These are phyloP conservation scores for Sminthurinus aureus DNA, from an alignment of 2,888 invertebrate species.

Conservation along the genomic window DNA sequence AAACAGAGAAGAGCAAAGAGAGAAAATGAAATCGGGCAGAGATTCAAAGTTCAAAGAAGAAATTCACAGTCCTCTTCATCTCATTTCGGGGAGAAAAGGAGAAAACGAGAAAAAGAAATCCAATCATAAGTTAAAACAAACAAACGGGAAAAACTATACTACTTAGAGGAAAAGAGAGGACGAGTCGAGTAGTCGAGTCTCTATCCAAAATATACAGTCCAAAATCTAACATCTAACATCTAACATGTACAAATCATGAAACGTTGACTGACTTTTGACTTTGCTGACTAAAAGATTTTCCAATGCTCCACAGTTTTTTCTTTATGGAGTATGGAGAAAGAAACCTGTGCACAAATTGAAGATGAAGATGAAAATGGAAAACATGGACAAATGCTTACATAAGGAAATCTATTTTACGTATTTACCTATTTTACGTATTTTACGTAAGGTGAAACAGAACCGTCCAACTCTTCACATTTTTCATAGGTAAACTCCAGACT, in stretches of 20 bases:
- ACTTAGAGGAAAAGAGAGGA: not conserved
- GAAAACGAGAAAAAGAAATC: conserved; percentile 18
- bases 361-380: not conserved
- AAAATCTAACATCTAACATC: too few species aligned
- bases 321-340: not conserved
- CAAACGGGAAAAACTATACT: conserved; percentile 8
- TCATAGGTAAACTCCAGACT: too few species aligned
- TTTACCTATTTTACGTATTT: too few species aligned
- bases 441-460: not conserved
- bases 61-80: not conserved
- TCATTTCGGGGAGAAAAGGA: not conserved
- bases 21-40: not conserved
- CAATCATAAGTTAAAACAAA: conserved; percentile 32
- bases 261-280: too few species aligned
- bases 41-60: not conserved
- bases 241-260: too few species aligned
- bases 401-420: not conserved
- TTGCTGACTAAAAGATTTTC: conserved; percentile 4
- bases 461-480: not conserved
- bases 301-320: too few species aligned
- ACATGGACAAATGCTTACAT: not conserved
- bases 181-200: too few species aligned
- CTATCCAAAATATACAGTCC: too few species aligned
- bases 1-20: not conserved
- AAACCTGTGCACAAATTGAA: not conserved